Evolutionary conservation across 2,888 invertebrate genomes (phyloP).

Genomic region (Mesochorus sp.): DNA sequence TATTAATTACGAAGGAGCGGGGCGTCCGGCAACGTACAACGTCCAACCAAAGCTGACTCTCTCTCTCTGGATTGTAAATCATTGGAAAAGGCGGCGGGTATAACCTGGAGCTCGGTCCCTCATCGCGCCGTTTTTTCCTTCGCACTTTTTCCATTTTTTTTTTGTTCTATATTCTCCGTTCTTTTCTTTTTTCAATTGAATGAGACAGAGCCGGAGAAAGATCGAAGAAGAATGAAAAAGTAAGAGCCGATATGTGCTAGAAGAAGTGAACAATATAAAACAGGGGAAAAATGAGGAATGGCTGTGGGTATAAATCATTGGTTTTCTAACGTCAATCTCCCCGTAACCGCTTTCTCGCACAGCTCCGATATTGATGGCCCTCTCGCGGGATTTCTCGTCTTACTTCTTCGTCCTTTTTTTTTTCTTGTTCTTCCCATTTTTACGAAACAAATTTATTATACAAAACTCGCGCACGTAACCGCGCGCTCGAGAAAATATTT

Average conservation of each 20-base stretch:
- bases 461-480: neutral
- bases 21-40: conserved; percentile 55
- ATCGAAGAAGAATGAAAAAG: conserved; percentile 9
- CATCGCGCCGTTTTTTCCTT: neutral
- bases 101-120: conserved; percentile 25
- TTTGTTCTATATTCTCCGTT: too few relatives aligned
- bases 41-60: conserved; percentile 32
- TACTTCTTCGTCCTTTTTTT: neutral
- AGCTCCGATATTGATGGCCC: conserved; percentile 5
- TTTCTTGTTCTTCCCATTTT: neutral
- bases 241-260: conserved; percentile 10
- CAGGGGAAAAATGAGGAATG: conserved; percentile 16
- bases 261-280: conserved; percentile 34
- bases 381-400: neutral
- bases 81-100: conserved; percentile 57
- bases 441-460: conserved; percentile 36
- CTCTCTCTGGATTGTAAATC: conserved; percentile 68
- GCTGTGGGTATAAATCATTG: conserved; percentile 34
- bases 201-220: conserved; percentile 34
- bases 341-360: neutral
- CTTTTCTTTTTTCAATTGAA: conserved; percentile 19
- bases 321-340: conserved; percentile 41
- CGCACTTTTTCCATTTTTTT: neutral
- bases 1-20: conserved; percentile 73
- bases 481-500: conserved; percentile 22